A percentile compares a stretch with the other conserved stretches of the same genome.
Evolutionary conservation across 92 coral and sea anemone genomes (phyloP).

Genomic region (Phenganax stokvisi): DNA sequence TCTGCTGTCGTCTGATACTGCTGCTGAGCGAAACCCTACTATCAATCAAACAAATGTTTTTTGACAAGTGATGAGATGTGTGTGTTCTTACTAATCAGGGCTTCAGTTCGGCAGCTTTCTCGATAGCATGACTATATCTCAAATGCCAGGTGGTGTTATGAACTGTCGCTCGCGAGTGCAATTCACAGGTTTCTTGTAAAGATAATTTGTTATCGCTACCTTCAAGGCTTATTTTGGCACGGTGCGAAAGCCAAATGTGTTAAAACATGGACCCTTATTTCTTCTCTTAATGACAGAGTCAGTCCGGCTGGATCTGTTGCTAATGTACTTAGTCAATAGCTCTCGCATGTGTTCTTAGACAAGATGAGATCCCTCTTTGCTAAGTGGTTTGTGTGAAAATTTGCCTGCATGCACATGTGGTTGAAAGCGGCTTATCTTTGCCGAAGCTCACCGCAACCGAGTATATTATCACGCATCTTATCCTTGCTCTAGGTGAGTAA

Average conservation of each 20-base stretch:
- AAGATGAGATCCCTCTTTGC: background rate
- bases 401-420: background rate
- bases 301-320: background rate
- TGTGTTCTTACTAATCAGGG: background rate
- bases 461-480: too few species aligned
- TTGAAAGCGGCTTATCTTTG: background rate
- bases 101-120: background rate
- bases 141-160: background rate
- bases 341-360: background rate
- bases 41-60: background rate
- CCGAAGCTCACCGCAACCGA: too few species aligned
- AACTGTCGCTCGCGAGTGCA: background rate
- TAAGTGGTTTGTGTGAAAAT: background rate
- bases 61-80: background rate
- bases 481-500: too few species aligned
- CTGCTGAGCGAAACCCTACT: too few species aligned
- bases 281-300: background rate
- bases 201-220: background rate
- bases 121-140: conserved; percentile 2
- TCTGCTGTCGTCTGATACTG: too few species aligned
- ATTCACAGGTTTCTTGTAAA: background rate
- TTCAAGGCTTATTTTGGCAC: conserved; percentile 10
- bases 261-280: background rate
- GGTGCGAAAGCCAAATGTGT: conserved; percentile 11
- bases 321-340: background rate